A percentile compares a stretch with the other conserved stretches of the same genome.
Evolutionary conservation across 2,797 vertebrate genomes (phyloP).

Genomic region (Sebastes goodei): DNA sequence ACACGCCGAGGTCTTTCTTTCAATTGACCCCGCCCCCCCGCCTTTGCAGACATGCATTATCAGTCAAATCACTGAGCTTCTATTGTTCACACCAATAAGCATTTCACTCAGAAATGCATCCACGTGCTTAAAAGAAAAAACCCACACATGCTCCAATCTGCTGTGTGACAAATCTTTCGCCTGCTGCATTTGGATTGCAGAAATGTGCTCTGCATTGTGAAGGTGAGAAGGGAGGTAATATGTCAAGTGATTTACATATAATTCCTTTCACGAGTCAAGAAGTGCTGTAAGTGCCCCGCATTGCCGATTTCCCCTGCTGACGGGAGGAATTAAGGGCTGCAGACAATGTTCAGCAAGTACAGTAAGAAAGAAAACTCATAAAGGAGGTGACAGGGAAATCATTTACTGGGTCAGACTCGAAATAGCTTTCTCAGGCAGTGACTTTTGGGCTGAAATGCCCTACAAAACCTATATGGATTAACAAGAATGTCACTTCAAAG

Average conservation of each 20-base stretch:
- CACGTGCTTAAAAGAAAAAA: neutral
- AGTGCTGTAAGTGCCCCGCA: neutral
- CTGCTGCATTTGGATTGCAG: constrained; percentile 4
- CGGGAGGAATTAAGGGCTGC: constrained; percentile 7
- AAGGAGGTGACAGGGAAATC: constrained; percentile 11
- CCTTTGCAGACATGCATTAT: constrained; percentile 36
- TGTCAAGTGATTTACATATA: constrained; percentile 44
- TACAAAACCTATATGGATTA: constrained; percentile 7
- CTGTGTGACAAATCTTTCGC: constrained; percentile 13
- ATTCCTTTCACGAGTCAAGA: constrained; percentile 23
- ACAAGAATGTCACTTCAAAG: constrained; percentile 15
- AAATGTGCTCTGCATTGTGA: constrained; percentile 25
- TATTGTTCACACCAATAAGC: constrained; percentile 15
- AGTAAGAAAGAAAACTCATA: constrained; percentile 14
- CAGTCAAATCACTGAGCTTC: constrained; percentile 26
- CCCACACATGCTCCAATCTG: neutral
- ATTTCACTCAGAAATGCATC: constrained; percentile 20
- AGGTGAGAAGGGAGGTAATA: constrained; percentile 28
- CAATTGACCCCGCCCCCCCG: constrained; percentile 12
- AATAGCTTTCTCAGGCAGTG: constrained; percentile 15
- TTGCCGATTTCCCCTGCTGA: constrained; percentile 18
- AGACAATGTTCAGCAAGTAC: constrained; percentile 13
- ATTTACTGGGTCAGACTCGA: constrained; percentile 11
- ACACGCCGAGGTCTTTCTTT: constrained; percentile 45
- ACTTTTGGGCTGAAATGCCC: constrained; percentile 6